These are phyloP conservation scores for Dastarcus helophoroides DNA, from an alignment of 2,888 invertebrate genomes.

Conservation along the genomic window DNA sequence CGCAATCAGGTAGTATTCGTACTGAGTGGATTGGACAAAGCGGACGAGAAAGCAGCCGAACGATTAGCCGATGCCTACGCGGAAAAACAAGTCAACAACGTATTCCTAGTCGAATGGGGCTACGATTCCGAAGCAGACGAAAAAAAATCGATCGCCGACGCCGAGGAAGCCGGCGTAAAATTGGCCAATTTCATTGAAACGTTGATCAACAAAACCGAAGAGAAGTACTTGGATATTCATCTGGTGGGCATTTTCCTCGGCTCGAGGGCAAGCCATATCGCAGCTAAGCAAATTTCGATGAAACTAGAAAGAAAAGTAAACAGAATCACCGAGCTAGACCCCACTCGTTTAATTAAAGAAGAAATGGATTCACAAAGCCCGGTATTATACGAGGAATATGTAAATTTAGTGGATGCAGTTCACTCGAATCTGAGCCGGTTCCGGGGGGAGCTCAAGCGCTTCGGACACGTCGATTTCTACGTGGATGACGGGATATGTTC, in stretches of 20 bases:
- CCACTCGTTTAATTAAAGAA: slow-evolving; percentile 13
- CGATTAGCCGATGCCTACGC: slow-evolving; percentile 13
- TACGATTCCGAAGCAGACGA: slow-evolving; percentile 3
- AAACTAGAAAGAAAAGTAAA: slow-evolving; percentile 13
- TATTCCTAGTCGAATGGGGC: slow-evolving; percentile 13
- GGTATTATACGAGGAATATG: slow-evolving; percentile 10
- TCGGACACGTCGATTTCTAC: slow-evolving; percentile 17
- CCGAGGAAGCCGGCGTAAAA: slow-evolving; percentile 9
- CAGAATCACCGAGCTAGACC: slow-evolving; percentile 17
- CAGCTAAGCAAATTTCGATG: slow-evolving; percentile 9
- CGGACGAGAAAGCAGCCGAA: slow-evolving; percentile 9
- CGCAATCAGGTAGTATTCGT: slow-evolving; percentile 16
- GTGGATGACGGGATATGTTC: slow-evolving; percentile 12
- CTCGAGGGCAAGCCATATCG: slow-evolving; percentile 11
- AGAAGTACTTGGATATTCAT: slow-evolving; percentile 17
- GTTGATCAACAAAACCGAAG: slow-evolving; percentile 15
- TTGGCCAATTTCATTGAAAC: slow-evolving; percentile 15
- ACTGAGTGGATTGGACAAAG: slow-evolving; percentile 12
- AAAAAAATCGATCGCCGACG: slow-evolving; percentile 5
- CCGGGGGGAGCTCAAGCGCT: background rate
- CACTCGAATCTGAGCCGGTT: slow-evolving; percentile 11
- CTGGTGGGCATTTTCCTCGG: slow-evolving; percentile 15
- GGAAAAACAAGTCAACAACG: slow-evolving; percentile 14
- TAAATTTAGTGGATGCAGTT: slow-evolving; percentile 18
- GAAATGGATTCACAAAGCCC: slow-evolving; percentile 4